These are phyloP conservation scores for Sebastiscus tertius DNA, from an alignment of 2,797 vertebrate species.

Conservation along the genomic window DNA sequence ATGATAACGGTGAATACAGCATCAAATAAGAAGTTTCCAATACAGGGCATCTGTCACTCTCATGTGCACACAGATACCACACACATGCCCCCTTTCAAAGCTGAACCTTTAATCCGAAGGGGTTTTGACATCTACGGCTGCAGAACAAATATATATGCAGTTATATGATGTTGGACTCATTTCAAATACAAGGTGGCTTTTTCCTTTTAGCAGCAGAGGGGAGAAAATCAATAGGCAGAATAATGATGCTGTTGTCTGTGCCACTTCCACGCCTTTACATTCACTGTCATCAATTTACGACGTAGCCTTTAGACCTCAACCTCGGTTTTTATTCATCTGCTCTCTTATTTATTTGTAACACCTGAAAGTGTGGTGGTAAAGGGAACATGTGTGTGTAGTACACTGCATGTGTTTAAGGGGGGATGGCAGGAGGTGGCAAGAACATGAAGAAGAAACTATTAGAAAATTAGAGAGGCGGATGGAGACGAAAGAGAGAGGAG, in stretches of 20 bases:
- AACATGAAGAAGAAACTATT: slow-evolving; percentile 28
- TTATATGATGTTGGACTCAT: slow-evolving; percentile 65
- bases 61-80: background rate
- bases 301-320: slow-evolving; percentile 52
- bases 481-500: background rate
- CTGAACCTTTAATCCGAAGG: slow-evolving; percentile 36
- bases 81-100: slow-evolving; percentile 14
- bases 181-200: slow-evolving; percentile 64
- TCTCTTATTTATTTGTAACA: slow-evolving; percentile 54
- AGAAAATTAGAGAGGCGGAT: slow-evolving; percentile 29
- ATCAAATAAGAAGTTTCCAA: background rate
- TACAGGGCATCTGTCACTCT: background rate
- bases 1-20: background rate
- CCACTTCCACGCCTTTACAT: slow-evolving; percentile 55
- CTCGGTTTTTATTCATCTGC: slow-evolving; percentile 63
- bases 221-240: slow-evolving; percentile 79
- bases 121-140: slow-evolving; percentile 23
- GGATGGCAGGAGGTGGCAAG: background rate
- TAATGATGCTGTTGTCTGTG: slow-evolving; percentile 74
- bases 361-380: slow-evolving; percentile 9
- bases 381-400: background rate
- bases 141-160: slow-evolving; percentile 37
- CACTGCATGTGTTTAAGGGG: background rate
- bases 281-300: slow-evolving; percentile 70
- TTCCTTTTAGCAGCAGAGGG: slow-evolving; percentile 52